Evolutionary conservation across 2,888 invertebrate species (phyloP).

Genomic region (Notodromas monacha): DNA sequence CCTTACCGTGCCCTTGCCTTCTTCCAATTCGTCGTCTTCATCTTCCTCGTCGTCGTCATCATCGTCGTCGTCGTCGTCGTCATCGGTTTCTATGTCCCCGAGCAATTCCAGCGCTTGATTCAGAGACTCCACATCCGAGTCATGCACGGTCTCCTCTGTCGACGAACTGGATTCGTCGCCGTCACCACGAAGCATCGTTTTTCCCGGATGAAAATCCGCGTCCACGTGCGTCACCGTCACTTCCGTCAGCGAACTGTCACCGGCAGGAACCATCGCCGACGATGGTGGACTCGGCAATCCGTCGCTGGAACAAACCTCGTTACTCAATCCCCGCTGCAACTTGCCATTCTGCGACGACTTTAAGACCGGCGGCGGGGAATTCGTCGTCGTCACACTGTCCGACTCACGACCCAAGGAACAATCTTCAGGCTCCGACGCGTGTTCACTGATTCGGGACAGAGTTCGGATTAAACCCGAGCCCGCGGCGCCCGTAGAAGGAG

Average conservation of each 20-base stretch:
- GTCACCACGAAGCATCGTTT: too few relatives aligned
- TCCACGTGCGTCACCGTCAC: not conserved
- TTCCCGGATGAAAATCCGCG: not conserved
- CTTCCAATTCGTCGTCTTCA: too few relatives aligned
- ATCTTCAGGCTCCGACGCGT: not conserved
- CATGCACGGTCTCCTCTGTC: not conserved
- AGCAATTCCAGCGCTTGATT: not conserved
- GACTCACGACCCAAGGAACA: not conserved
- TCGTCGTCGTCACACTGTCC: not conserved
- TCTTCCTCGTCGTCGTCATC: too few relatives aligned
- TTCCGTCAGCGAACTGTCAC: constrained; percentile 5
- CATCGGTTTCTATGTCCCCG: too few relatives aligned
- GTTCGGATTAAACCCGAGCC: too few relatives aligned
- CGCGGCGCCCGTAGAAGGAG: too few relatives aligned
- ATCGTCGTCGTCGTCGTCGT: too few relatives aligned
- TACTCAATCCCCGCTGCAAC: too few relatives aligned
- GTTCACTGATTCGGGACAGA: not conserved
- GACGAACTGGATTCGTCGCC: not conserved
- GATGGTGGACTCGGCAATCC: constrained; percentile 8
- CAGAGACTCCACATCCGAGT: not conserved
- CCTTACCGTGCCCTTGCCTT: too few relatives aligned
- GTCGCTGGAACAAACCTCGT: constrained; percentile 8
- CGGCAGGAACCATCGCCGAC: constrained; percentile 7
- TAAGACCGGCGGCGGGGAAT: constrained; percentile 5
- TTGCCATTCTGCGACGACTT: too few relatives aligned